Base-by-base conservation (phyloP, 1,140 invertebrate genomes). In the Catajapyx aquilonaris region DNA sequence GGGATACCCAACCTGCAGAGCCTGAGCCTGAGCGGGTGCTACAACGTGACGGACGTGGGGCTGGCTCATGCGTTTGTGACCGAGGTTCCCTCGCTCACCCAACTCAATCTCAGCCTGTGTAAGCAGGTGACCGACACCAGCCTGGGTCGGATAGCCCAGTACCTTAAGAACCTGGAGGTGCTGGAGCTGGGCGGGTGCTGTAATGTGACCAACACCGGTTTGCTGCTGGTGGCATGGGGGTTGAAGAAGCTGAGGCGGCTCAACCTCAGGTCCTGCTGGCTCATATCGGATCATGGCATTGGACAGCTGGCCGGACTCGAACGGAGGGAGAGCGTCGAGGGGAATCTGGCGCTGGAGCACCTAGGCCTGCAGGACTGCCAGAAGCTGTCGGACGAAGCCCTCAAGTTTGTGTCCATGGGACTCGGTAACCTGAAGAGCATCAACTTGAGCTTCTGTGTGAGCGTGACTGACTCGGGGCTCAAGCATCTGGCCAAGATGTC, bases 351-450 rank as follows among this genome's bases (percentile, higher is more conserved):
- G 5, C 58, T 95, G 33, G 83, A 93, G 53, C 66, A 81, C 48
- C 61, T 95, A 3, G 81, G 81, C 5, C 62, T 94, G 20, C 88
- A 94, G 60, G 87, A 94, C 59, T 94, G 87, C 60, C 87, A 93
- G 57, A 72, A 86, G 47, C 56, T 95, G 10, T 84, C 81, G 20
- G 88, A 95, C 57, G 84, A 88, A 45, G 76, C 84, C 0, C 61
- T 95, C 28, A 75, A 73, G 46, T 76, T 87, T 56, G 70, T 88
- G 11, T 77, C 81, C 31, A 59, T 67, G 22, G 84, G 85, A 22
- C 63, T 94, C 42, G 66, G 67, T n/a, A 69, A 69, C 31, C 60
- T 93, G 5, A 76, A 76, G 47, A 76, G 71, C 20, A 79, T 94
- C 40, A 94, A 95, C 55, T 65, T 95, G 4, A 88, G 81, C 45